Evolutionary conservation across 2,113 vertebrate species (phyloP).

Genomic region (Muntiacus muntjak): DNA sequence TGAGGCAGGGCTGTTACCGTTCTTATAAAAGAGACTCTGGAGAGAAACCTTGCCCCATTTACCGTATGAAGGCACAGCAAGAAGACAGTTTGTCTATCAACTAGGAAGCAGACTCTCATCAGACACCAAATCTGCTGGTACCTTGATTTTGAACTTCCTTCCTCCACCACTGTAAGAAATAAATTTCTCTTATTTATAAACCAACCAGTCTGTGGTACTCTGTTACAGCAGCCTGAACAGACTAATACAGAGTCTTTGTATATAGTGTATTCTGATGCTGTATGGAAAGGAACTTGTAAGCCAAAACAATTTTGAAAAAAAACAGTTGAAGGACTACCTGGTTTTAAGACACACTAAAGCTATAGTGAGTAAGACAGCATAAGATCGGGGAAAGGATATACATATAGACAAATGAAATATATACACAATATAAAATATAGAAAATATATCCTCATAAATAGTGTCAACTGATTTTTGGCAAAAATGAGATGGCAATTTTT

Average conservation of each 20-base stretch:
- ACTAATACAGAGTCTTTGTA: neutral
- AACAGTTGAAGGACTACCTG: neutral
- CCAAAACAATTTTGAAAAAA: neutral
- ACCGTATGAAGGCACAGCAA: neutral
- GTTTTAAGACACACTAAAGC: neutral
- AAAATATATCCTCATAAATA: neutral
- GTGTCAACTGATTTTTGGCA: neutral
- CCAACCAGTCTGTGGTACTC: neutral
- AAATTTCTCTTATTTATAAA: neutral
- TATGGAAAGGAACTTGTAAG: neutral
- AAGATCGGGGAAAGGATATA: neutral
- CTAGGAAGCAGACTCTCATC: neutral
- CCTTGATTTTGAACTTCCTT: neutral
- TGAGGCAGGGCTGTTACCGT: neutral
- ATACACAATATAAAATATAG: neutral
- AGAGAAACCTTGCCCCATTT: neutral
- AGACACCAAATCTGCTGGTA: neutral
- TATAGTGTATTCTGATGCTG: neutral
- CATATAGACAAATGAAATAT: neutral
- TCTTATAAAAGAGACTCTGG: neutral
- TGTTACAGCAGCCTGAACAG: neutral
- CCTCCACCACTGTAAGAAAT: neutral
- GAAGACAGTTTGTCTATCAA: neutral
- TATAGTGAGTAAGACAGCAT: neutral
- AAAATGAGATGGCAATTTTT: neutral